phyloP scores from a whole-genome alignment of 2,888 invertebrate genomes.

The Myopa testacea region DNA sequence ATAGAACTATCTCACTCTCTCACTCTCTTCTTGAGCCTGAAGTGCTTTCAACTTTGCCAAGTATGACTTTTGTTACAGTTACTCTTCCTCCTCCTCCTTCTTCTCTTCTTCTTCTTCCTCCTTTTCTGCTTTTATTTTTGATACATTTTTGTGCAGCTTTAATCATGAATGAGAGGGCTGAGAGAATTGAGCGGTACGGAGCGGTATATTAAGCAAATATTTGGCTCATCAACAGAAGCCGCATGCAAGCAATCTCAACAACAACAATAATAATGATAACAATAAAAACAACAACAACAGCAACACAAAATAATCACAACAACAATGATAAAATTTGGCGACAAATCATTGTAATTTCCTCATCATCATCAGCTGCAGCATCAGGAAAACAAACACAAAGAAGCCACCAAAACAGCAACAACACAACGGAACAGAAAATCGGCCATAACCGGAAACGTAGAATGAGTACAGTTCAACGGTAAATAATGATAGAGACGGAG shows the following conservation, averaged over 20 bases:
- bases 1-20: no score
- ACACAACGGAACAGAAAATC: not conserved
- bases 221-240: slow-evolving; percentile 1
- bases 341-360: not conserved
- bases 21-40: no score
- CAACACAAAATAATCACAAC: not conserved
- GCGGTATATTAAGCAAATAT: not conserved
- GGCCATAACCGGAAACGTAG: no score
- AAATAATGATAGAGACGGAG: not conserved
- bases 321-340: slow-evolving; percentile 1
- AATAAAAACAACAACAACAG: slow-evolving; percentile 13
- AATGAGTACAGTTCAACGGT: not conserved
- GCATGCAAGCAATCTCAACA: not conserved
- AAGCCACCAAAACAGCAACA: not conserved
- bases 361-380: not conserved
- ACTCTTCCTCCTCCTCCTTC: no score
- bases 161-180: not conserved
- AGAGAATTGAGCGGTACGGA: not conserved
- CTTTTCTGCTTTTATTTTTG: no score
- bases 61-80: no score
- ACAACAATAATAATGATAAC: not conserved
- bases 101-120: no score
- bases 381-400: not conserved
- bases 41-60: no score
- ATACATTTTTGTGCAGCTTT: not conserved